Percentiles rank a stretch among this genome's conserved stretches.
Conservation (phyloP, 2,797 vertebrate species). For the Molossus alvarezi region DNA sequence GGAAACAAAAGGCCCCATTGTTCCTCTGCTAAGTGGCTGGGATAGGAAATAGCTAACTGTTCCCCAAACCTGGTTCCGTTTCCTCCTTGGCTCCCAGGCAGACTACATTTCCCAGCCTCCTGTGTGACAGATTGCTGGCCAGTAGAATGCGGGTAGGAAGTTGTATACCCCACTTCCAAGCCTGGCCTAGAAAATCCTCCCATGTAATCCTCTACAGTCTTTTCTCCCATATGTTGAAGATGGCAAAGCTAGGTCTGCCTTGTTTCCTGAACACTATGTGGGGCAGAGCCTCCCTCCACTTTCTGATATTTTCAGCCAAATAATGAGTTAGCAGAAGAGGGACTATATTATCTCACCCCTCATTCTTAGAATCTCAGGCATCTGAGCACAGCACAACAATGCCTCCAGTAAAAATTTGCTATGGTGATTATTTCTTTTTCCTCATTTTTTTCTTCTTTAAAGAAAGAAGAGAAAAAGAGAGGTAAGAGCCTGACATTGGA, state of each 20-base stretch:
- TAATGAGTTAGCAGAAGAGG: conserved; percentile 23
- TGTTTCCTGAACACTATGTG: background rate
- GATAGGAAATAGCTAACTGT: background rate
- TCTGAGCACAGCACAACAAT: background rate
- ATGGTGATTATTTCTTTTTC: background rate
- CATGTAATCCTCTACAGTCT: background rate
- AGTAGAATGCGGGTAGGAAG: background rate
- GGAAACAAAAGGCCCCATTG: conserved; percentile 26
- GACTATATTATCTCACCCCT: background rate
- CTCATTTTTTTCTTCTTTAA: conserved; percentile 28
- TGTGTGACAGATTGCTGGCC: background rate
- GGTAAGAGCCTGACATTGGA: background rate
- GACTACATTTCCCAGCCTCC: conserved; percentile 37
- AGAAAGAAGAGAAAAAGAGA: conserved; percentile 36
- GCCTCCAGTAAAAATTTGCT: conserved; percentile 32
- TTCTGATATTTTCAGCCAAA: conserved; percentile 26
- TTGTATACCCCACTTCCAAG: background rate
- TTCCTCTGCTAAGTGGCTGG: conserved; percentile 47
- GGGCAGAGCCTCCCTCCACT: background rate
- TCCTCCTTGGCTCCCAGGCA: conserved; percentile 17
- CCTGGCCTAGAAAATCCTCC: background rate
- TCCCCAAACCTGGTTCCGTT: conserved; percentile 18
- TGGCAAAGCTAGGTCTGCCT: background rate
- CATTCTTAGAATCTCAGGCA: conserved; percentile 30
- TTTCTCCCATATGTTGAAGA: conserved; percentile 8